Base-by-base conservation (phyloP, 2,888 invertebrate genomes). In the Sclerodermus sp. region DNA sequence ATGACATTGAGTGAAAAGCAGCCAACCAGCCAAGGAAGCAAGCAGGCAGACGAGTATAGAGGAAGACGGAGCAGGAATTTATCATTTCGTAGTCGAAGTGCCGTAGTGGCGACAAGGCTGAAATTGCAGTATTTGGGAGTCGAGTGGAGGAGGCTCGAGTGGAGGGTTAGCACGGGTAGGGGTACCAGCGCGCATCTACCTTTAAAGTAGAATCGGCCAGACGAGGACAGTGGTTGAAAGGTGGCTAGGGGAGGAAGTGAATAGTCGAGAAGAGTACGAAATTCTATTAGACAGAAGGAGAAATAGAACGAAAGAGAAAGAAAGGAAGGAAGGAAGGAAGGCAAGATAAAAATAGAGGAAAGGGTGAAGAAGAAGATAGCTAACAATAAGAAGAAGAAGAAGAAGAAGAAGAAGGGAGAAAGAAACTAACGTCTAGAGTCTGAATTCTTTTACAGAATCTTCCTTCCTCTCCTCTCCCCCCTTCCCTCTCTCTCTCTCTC, bases 91-190 rank as follows among this genome's bases (percentile, higher is more conserved):
- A 58, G 65, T 58, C 67, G 61, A 67, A 67, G 68, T 65, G 61
- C 62, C 60, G 62, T 58, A 59, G 60, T 59, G 62, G 62, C 67
- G 68, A 70, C 70, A 64, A 68, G 66, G 66, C 68, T 71, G 72
- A 72, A 72, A 73, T 70, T 71, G 72, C 71, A 70, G 69, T 71
- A 73, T 73, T 73, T 64, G 65, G 65, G 63, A 68, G 67, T 69
- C 64, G 68, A 71, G 70, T 64, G 65, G 59, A 62, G 57, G 55
- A 46, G 55, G 58, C 53, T 51, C 48, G 52, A 57, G 52, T 58
- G 51, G 46, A 43, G 51, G 45, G 45, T 56, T 37, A 42, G 42
- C 49, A 4, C 34, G 13, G 12, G 34, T n/a, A 44, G 44, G 55
- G 23, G 23, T 23, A 23, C 43, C 37, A 41, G 52, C 47, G 34